phyloP scores from a whole-genome alignment of 2,113 vertebrate genomes.

The Heterochromis multidens region DNA sequence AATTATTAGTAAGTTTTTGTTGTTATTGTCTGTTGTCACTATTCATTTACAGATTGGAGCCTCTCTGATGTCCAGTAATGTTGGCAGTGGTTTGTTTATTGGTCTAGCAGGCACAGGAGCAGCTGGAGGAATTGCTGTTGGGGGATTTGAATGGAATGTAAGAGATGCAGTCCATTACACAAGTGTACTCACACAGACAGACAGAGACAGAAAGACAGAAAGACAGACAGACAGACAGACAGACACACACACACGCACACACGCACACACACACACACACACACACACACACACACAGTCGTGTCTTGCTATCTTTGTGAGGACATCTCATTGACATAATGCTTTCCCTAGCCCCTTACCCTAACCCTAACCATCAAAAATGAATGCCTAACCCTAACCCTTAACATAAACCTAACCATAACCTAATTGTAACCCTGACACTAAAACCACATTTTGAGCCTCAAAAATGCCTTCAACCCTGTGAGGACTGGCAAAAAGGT shows the following conservation, averaged over 20 bases:
- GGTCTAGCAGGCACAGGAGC: slow-evolving; percentile 92
- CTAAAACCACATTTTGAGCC: no score
- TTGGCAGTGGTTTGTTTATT: slow-evolving; percentile 91
- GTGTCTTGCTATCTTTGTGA: no score
- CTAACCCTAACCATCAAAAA: no score
- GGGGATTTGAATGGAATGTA: slow-evolving; percentile 95
- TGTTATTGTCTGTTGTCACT: background rate
- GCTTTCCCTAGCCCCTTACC: no score
- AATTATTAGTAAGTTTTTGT: background rate
- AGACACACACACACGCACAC: no score
- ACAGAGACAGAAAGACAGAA: background rate
- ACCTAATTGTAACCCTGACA: no score
- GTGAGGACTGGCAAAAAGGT: no score
- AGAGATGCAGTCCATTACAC: background rate
- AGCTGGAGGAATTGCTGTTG: slow-evolving; percentile 89
- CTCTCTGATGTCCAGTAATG: slow-evolving; percentile 94
- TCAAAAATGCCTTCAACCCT: no score
- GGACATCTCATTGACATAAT: no score
- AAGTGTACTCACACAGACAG: background rate
- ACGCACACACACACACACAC: background rate
- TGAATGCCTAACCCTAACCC: no score
- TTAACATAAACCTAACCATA: no score
- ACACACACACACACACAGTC: no score
- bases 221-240: background rate
- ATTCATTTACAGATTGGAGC: slow-evolving; percentile 84